Evolutionary conservation across 2,113 vertebrate genomes (phyloP).

Genomic region (Chauna torquata): DNA sequence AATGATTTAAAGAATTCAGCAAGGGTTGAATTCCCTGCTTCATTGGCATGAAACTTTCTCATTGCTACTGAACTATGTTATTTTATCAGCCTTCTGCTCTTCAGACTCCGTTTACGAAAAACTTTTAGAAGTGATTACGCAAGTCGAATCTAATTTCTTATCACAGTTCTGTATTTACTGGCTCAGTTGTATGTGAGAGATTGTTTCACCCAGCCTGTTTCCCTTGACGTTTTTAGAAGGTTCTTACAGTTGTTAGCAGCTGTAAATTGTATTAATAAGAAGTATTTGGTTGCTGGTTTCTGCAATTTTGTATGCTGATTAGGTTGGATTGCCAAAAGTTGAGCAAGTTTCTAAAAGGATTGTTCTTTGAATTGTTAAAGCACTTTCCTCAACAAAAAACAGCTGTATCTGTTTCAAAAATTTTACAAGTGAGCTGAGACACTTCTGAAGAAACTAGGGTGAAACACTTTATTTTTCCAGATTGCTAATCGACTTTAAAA

Average conservation of each 20-base stretch:
- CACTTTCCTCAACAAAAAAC: background rate
- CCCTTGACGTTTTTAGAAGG: conserved; percentile 39
- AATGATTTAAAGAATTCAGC: conserved; percentile 60
- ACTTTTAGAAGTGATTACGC: background rate
- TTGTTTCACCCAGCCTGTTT: conserved; percentile 50
- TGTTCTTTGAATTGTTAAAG: conserved; percentile 61
- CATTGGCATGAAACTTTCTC: background rate
- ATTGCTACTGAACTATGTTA: conserved; percentile 26
- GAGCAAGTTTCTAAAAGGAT: conserved; percentile 64
- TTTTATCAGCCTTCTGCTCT: conserved; percentile 39
- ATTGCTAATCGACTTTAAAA: background rate
- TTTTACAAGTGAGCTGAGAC: conserved; percentile 6
- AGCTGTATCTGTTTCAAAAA: background rate
- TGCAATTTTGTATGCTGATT: conserved; percentile 47
- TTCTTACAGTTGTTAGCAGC: conserved; percentile 22
- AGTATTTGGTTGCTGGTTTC: conserved; percentile 48
- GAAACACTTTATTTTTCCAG: background rate
- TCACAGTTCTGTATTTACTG: conserved; percentile 28
- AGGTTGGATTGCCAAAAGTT: conserved; percentile 52
- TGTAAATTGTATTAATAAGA: conserved; percentile 39
- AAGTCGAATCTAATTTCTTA: conserved; percentile 57
- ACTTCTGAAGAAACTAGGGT: background rate
- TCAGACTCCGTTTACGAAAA: conserved; percentile 10
- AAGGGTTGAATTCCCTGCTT: conserved; percentile 26
- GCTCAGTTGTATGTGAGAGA: background rate